Conservation (phyloP, 2,888 invertebrate genomes). For the Anthophora plumipes region DNA sequence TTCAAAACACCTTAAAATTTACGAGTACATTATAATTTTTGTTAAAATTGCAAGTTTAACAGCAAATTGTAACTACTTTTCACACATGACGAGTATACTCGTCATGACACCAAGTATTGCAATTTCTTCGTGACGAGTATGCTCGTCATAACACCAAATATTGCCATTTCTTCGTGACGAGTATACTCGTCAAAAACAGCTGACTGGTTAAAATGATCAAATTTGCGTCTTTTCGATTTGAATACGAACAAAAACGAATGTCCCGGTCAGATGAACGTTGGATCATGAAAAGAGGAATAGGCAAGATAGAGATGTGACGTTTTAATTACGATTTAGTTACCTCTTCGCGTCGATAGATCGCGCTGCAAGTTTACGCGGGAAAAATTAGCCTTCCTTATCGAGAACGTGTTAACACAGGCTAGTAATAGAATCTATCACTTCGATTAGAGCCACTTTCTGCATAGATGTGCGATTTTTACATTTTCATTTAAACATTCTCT, state of each 20-base stretch:
- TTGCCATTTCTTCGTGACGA: too few species aligned
- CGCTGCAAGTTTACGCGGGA: not conserved
- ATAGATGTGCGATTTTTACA: not conserved
- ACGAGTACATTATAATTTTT: too few species aligned
- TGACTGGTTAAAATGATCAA: not conserved
- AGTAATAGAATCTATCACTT: too few species aligned
- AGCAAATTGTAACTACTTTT: too few species aligned
- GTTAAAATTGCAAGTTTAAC: too few species aligned
- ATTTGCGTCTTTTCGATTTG: not conserved
- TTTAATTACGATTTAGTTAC: conserved; percentile 4
- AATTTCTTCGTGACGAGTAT: too few species aligned
- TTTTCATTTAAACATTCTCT: not conserved
- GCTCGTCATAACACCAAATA: too few species aligned
- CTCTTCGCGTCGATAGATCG: conserved; percentile 5
- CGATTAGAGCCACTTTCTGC: too few species aligned
- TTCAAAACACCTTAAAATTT: too few species aligned
- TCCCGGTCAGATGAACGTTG: not conserved
- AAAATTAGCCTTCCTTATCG: not conserved
- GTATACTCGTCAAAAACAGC: too few species aligned
- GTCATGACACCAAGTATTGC: too few species aligned
- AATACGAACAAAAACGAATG: not conserved
- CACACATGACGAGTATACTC: too few species aligned
- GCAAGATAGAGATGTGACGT: not conserved
- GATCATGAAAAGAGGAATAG: not conserved
- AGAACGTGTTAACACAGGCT: not conserved